A percentile compares a stretch with the other conserved stretches of the same genome.
Conservation (phyloP, 2,113 vertebrate genomes). For the Nestor notabilis region DNA sequence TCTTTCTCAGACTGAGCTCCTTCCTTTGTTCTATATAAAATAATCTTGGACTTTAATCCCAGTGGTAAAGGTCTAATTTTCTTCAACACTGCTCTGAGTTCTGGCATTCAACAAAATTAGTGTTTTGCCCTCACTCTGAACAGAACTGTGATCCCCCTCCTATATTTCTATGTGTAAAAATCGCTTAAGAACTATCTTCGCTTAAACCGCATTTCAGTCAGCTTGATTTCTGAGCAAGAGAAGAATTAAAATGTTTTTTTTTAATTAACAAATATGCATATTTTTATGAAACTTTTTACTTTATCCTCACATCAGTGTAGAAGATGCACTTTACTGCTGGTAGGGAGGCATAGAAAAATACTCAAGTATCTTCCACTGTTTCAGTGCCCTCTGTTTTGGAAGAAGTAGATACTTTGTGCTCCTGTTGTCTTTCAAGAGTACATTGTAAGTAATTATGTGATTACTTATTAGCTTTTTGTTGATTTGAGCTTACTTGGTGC, state of each 20-base stretch:
- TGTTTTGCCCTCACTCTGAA: background rate
- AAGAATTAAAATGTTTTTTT: background rate
- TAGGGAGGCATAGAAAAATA: background rate
- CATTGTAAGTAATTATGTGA: background rate
- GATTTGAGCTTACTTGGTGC: conserved; percentile 32
- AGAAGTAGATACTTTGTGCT: background rate
- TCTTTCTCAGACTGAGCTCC: background rate
- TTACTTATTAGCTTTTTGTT: conserved; percentile 40
- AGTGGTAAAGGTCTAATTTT: background rate
- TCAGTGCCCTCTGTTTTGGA: background rate
- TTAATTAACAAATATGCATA: background rate
- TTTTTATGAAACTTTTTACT: background rate
- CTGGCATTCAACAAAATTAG: background rate
- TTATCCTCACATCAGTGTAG: background rate
- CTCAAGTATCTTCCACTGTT: background rate
- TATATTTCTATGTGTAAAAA: background rate
- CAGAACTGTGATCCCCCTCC: background rate
- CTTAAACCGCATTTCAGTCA: background rate
- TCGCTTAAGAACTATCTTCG: background rate
- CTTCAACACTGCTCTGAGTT: background rate
- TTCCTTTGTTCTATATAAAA: background rate
- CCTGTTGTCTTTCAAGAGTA: background rate
- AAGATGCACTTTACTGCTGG: background rate
- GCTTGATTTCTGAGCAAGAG: background rate
- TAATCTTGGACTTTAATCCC: background rate